phyloP scores from a whole-genome alignment of 2,797 vertebrate species.

The Carduelis carduelis region DNA sequence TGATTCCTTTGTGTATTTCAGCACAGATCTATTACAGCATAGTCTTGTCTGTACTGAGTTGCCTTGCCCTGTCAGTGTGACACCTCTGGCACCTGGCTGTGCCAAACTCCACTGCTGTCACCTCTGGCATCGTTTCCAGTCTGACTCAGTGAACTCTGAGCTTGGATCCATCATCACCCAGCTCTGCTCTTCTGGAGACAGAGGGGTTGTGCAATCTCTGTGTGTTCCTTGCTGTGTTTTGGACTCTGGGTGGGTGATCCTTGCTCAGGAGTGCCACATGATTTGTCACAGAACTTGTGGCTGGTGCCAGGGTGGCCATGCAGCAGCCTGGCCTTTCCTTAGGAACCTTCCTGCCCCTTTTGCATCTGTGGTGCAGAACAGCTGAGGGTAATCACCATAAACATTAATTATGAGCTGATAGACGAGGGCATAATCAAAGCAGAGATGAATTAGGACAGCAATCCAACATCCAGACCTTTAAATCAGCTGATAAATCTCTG shows the following conservation, averaged over 20 bases:
- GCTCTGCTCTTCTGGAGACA: not conserved
- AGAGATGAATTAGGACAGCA: not conserved
- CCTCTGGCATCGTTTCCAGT: not conserved
- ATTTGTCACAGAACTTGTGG: not conserved
- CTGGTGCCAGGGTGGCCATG: not conserved
- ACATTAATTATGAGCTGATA: not conserved
- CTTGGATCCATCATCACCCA: not conserved
- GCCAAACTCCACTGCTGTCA: not conserved
- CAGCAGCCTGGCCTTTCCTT: not conserved
- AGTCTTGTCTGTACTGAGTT: not conserved
- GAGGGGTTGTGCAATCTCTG: not conserved
- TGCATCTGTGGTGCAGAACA: not conserved
- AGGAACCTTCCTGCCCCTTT: not conserved
- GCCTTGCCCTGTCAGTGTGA: not conserved
- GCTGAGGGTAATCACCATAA: not conserved
- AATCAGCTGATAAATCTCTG: not conserved
- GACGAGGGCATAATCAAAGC: not conserved
- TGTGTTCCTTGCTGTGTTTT: rapidly evolving
- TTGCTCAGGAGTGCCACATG: rapidly evolving
- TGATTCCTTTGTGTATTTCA: not conserved
- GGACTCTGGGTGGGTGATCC: not conserved
- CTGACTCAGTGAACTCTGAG: not conserved
- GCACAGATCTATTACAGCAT: rapidly evolving
- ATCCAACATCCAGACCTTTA: not conserved
- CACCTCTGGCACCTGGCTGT: not conserved